A percentile compares a stretch with the other conserved stretches of the same genome.
phyloP scores from a whole-genome alignment of 2,797 vertebrate genomes.

The Acipenser transmontanus region DNA sequence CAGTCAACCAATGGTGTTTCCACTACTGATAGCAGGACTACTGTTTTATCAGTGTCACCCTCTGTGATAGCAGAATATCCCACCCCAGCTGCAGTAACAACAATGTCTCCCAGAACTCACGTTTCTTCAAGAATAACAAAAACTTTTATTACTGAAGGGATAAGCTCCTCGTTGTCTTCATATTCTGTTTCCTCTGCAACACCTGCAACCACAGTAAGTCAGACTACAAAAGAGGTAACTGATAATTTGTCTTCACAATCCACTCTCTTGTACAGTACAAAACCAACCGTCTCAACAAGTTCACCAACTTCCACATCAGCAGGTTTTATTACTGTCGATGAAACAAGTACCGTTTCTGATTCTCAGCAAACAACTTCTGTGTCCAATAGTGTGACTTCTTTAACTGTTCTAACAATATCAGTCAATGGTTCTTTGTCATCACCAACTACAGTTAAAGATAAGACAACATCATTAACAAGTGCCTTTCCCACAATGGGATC shows the following conservation, averaged over 20 bases:
- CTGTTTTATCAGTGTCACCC: conserved; percentile 6
- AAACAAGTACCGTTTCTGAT: neutral
- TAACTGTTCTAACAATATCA: neutral
- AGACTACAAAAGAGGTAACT: conserved; percentile 11
- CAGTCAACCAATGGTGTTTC: conserved; percentile 7
- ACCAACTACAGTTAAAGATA: conserved; percentile 20
- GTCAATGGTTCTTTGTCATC: conserved; percentile 4
- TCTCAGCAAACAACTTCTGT: neutral
- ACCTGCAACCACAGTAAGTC: conserved; percentile 14
- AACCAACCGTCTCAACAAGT: conserved; percentile 4
- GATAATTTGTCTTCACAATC: conserved; percentile 1
- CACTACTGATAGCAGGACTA: neutral
- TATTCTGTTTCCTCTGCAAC: too few relatives aligned
- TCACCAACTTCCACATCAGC: conserved; percentile 7
- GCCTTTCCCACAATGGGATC: conserved; percentile 20
- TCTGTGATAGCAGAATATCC: neutral
- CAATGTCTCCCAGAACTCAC: conserved; percentile 6
- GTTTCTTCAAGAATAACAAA: neutral
- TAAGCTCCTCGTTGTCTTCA: too few relatives aligned
- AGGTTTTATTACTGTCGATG: neutral
- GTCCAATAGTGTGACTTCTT: neutral
- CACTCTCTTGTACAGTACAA: conserved; percentile 15
- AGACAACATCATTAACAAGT: conserved; percentile 22
- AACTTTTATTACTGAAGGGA: too few relatives aligned
- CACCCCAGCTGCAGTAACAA: conserved; percentile 9